Conservation (phyloP, 2,113 vertebrate species). For the Caloenas nicobarica region DNA sequence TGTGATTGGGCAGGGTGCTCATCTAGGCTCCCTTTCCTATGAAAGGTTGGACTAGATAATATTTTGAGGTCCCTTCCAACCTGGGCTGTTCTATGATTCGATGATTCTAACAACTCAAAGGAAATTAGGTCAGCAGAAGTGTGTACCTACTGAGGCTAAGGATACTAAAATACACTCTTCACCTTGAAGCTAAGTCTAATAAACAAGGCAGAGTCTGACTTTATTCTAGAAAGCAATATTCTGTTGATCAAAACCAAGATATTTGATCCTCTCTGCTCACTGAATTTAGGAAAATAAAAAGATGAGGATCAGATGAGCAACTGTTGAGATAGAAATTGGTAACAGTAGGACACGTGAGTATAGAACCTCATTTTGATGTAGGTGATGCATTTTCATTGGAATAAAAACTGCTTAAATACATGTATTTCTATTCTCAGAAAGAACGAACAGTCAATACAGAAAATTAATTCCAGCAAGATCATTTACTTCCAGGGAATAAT, state of each 20-base stretch:
- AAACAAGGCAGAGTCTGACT: background rate
- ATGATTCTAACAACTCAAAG: background rate
- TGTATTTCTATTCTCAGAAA: constrained; percentile 21
- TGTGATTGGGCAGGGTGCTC: background rate
- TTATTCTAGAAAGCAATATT: background rate
- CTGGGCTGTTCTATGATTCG: background rate
- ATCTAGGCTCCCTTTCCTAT: background rate
- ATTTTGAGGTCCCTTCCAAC: background rate
- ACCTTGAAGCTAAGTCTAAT: background rate
- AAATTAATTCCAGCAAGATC: constrained; percentile 32
- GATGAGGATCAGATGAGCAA: background rate
- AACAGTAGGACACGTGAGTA: constrained; percentile 17
- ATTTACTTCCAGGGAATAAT: constrained; percentile 24
- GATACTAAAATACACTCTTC: background rate
- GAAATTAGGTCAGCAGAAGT: background rate
- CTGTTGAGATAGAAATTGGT: constrained; percentile 28
- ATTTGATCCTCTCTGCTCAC: background rate
- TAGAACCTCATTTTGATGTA: constrained; percentile 5
- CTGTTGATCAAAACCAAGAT: background rate
- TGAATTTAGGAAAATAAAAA: constrained; percentile 14
- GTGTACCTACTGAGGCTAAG: background rate
- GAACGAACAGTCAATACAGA: constrained; percentile 19
- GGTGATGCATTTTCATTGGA: constrained; percentile 8
- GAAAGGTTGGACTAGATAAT: background rate
- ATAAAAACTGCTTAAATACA: constrained; percentile 20